These are phyloP conservation scores for Eremobia ochroleuca DNA, from an alignment of 2,888 invertebrate species.

Conservation along the genomic window DNA sequence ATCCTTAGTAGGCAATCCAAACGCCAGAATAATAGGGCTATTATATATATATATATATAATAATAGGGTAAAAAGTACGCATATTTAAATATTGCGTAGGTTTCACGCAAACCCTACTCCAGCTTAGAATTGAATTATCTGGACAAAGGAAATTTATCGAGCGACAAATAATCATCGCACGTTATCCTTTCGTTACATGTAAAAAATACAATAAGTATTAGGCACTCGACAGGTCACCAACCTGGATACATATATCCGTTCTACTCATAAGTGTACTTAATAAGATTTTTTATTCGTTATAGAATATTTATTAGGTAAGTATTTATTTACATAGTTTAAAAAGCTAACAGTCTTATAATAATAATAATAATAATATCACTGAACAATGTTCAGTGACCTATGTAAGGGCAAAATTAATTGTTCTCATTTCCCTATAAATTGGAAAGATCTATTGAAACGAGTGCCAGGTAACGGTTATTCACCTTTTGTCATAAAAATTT, in stretches of 20 bases:
- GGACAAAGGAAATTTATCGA: conserved; percentile 34
- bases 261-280: too few relatives aligned
- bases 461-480: conserved; percentile 9
- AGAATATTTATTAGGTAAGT: too few relatives aligned
- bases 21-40: conserved; percentile 17
- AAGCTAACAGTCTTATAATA: too few relatives aligned
- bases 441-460: conserved; percentile 23
- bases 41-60: too few relatives aligned
- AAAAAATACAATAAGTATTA: conserved; percentile 9
- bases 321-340: too few relatives aligned
- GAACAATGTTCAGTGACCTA: conserved; percentile 4
- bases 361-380: too few relatives aligned
- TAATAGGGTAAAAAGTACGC: conserved; percentile 39
- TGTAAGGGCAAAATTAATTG: conserved; percentile 27
- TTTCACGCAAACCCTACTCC: conserved; percentile 27
- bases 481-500: conserved; percentile 21
- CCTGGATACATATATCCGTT: not conserved
- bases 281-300: too few relatives aligned
- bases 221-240: not conserved
- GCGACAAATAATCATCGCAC: conserved; percentile 29
- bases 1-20: not conserved
- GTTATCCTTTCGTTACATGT: not conserved
- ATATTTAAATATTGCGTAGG: conserved; percentile 48
- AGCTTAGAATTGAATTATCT: conserved; percentile 31
- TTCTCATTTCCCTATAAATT: conserved; percentile 15